Base-by-base conservation (phyloP, 1,140 invertebrate genomes). In the Bombus confusus region DNA sequence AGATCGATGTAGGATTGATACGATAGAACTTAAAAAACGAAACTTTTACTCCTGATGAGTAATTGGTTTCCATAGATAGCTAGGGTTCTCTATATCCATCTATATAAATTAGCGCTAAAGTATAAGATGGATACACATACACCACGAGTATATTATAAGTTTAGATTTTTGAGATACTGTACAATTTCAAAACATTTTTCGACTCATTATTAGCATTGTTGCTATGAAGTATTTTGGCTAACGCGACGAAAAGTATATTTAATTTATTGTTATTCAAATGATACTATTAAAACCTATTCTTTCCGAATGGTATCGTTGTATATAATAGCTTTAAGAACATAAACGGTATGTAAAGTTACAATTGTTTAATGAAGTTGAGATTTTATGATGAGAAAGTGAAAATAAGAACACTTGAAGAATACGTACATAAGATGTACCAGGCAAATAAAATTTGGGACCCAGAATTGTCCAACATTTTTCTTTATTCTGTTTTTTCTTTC, bases 231-330 rank as follows among this genome's bases (percentile, higher is more conserved):
- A 75, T 87, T 91, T 91, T 71, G 86, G 83, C 84, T 68, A 81
- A 80, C 68, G 71, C 80, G 72, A 79, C 59, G 73, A 69, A 25
- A 80, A 76, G 86, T 92, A 84, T 93, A 93, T 93, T 93, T 94
- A 94, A 94, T 94, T 94, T 93, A 94, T 93, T 94, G 91, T 93
- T 93, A 88, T 89, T 90, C 86, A 90, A 88, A 85, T 75, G 83
- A 88, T 91, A 92, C 84, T 89, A 91, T 87, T 90, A 83, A 88
- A 92, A 92, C 52, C 73, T 89, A 88, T 88, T 92, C 88, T 93
- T 88, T 90, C 87, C 91, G 89, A 92, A 92, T 93, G 93, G 92
- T 94, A 94, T 95, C 92, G 93, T 94, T 95, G 94, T 95, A 95
- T 90, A 94, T 95, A 95, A 94, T 95, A 94, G 92, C 92, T 91